These are phyloP conservation scores for Ctenopoma kingsleyae DNA, from an alignment of 2,797 vertebrate genomes.

Conservation along the genomic window DNA sequence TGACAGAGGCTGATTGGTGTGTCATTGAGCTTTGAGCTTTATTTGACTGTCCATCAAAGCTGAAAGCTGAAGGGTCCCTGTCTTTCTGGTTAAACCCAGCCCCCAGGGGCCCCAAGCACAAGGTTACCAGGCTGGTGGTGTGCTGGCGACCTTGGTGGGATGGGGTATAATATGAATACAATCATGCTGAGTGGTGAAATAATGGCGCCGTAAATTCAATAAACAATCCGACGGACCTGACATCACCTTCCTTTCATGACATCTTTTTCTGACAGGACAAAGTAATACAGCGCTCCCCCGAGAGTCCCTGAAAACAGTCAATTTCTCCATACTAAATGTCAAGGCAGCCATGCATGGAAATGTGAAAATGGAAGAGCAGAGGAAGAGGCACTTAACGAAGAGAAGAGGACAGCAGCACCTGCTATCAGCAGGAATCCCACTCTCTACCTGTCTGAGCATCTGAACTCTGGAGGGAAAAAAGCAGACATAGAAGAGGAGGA, in stretches of 20 bases:
- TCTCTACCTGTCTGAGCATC: slow-evolving; percentile 47
- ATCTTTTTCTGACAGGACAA: slow-evolving; percentile 80
- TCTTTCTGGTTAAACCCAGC: slow-evolving; percentile 56
- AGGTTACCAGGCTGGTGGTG: slow-evolving; percentile 69
- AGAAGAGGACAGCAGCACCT: slow-evolving; percentile 59
- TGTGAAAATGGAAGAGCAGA: slow-evolving; percentile 70
- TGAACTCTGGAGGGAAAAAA: slow-evolving; percentile 38
- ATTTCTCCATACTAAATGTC: slow-evolving; percentile 79
- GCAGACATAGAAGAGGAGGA: slow-evolving; percentile 1
- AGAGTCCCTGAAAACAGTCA: slow-evolving; percentile 79
- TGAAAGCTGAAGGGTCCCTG: slow-evolving; percentile 62
- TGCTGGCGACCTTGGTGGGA: slow-evolving; percentile 73
- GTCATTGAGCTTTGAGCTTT: slow-evolving; percentile 69
- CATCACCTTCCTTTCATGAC: slow-evolving; percentile 80
- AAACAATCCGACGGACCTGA: slow-evolving; percentile 78
- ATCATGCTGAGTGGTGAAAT: slow-evolving; percentile 84
- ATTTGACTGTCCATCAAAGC: slow-evolving; percentile 74
- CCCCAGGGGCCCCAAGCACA: slow-evolving; percentile 49
- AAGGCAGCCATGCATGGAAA: slow-evolving; percentile 76
- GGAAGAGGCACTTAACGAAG: slow-evolving; percentile 58
- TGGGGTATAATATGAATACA: slow-evolving; percentile 84
- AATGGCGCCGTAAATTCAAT: slow-evolving; percentile 83
- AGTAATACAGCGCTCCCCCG: slow-evolving; percentile 75
- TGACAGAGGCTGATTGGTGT: slow-evolving; percentile 69
- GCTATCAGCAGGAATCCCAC: slow-evolving; percentile 52